phyloP scores from a whole-genome alignment of 2,888 invertebrate genomes.

The Lobophora halterata region DNA sequence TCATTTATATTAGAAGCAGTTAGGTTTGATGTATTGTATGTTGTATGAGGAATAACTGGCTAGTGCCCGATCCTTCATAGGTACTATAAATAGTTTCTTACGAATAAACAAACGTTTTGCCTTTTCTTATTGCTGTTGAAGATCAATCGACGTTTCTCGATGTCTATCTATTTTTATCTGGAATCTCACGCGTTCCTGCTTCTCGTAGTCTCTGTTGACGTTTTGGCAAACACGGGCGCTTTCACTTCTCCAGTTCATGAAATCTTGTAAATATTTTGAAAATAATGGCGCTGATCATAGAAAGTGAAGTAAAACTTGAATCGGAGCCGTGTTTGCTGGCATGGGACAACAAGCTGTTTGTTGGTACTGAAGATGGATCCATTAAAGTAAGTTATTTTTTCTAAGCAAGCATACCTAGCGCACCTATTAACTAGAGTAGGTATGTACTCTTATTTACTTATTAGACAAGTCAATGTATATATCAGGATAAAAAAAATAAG shows the following conservation, averaged over 20 bases:
- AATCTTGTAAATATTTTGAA: conserved; percentile 13
- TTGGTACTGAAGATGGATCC: conserved; percentile 63
- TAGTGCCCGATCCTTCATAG: too few relatives aligned
- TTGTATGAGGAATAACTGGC: too few relatives aligned
- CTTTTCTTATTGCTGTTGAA: conserved; percentile 38
- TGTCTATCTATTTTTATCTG: conserved; percentile 44
- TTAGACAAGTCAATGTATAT: too few relatives aligned
- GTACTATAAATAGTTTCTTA: too few relatives aligned
- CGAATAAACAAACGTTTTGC: conserved; percentile 44
- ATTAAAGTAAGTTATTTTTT: conserved; percentile 54
- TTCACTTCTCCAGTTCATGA: conserved; percentile 1
- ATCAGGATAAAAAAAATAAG: too few relatives aligned
- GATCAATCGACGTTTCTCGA: conserved; percentile 40
- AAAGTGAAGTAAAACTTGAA: conserved; percentile 53
- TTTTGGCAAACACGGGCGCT: conserved; percentile 34
- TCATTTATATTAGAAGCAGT: too few relatives aligned
- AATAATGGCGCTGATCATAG: conserved; percentile 59
- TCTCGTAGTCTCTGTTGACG: conserved; percentile 40
- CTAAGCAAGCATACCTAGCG: too few relatives aligned
- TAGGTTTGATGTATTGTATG: too few relatives aligned
- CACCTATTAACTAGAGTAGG: too few relatives aligned
- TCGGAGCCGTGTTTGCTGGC: conserved; percentile 64
- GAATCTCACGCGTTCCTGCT: conserved; percentile 29
- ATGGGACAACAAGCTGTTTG: conserved; percentile 59
- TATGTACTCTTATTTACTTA: too few relatives aligned